These are phyloP conservation scores for Euphydryas editha DNA, from an alignment of 2,888 invertebrate species.

Conservation along the genomic window DNA sequence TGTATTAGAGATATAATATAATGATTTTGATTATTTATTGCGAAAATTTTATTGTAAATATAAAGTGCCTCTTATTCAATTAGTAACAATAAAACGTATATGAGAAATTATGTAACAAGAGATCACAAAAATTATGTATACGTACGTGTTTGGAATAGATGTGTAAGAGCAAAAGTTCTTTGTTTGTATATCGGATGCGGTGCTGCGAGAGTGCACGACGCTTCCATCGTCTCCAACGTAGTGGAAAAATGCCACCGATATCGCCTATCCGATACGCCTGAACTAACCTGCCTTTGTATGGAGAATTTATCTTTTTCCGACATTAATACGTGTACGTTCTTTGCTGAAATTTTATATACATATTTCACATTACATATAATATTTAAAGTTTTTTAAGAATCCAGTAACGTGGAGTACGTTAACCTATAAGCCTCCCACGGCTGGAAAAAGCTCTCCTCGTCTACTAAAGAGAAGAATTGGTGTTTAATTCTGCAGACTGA, in stretches of 20 bases:
- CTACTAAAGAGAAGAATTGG: no score
- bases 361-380: no score
- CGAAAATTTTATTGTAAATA: no score
- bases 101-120: background rate
- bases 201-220: background rate
- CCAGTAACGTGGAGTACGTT: no score
- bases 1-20: no score
- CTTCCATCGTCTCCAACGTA: conserved; percentile 20
- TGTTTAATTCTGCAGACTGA: no score
- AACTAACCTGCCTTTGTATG: conserved; percentile 15
- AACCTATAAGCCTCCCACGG: no score
- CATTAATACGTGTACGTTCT: background rate
- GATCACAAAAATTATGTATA: background rate
- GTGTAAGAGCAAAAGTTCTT: conserved; percentile 10
- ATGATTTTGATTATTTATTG: no score
- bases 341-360: background rate
- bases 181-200: conserved; percentile 8
- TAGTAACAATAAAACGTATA: no score
- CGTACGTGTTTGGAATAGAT: conserved; percentile 2
- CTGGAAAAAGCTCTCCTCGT: no score
- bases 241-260: conserved; percentile 27
- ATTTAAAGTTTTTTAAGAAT: no score
- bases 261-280: conserved; percentile 22
- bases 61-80: no score
- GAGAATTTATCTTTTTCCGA: background rate